Evolutionary conservation across 1,140 invertebrate species (phyloP).

Genomic region (Tetraneura akinire): DNA sequence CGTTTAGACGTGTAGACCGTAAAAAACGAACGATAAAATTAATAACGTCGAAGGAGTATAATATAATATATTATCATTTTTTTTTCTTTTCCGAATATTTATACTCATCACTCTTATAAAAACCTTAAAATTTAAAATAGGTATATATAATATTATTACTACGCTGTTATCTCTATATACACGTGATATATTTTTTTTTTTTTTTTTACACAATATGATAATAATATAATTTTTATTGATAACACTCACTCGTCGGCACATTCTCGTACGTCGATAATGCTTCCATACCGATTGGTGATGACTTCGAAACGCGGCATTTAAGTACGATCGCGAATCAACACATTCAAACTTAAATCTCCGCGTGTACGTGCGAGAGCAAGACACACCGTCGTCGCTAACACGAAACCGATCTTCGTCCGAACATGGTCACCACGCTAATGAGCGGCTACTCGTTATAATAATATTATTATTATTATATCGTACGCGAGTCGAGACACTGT

Average conservation of each 20-base stretch:
- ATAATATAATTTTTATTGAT: neutral
- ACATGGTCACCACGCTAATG: slow-evolving; percentile 38
- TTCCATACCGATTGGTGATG: slow-evolving; percentile 51
- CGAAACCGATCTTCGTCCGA: neutral
- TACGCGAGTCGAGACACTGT: too few relatives aligned
- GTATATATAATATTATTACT: neutral
- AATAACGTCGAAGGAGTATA: too few relatives aligned
- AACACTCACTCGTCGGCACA: slow-evolving; percentile 38
- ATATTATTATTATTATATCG: slow-evolving; percentile 11
- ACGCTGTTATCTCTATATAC: too few relatives aligned
- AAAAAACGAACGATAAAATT: too few relatives aligned
- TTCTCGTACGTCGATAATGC: slow-evolving; percentile 51
- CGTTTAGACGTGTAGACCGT: too few relatives aligned
- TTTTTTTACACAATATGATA: too few relatives aligned
- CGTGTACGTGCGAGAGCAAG: neutral
- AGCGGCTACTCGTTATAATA: neutral
- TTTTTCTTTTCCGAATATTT: too few relatives aligned
- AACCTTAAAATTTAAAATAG: too few relatives aligned
- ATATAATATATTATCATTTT: too few relatives aligned
- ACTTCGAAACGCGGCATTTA: slow-evolving; percentile 52
- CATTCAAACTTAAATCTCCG: slow-evolving; percentile 43
- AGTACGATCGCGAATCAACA: neutral
- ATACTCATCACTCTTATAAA: too few relatives aligned
- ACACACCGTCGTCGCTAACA: neutral
- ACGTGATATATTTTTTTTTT: too few relatives aligned